A percentile compares a stretch with the other conserved stretches of the same genome.
Evolutionary conservation across 2,888 invertebrate species (phyloP).

Genomic region (Achlya flavicornis): DNA sequence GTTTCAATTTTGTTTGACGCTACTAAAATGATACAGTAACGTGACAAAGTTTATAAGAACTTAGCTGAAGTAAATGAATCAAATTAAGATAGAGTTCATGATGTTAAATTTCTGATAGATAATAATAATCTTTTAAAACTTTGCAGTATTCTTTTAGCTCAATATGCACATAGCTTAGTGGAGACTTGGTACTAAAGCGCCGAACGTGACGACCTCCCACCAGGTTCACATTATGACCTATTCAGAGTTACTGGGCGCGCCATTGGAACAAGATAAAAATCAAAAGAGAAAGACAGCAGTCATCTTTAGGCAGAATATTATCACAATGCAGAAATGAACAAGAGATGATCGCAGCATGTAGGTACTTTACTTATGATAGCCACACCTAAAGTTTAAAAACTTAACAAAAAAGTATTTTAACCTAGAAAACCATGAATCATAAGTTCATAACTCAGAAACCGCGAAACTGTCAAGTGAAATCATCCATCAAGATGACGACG

Average conservation of each 20-base stretch:
- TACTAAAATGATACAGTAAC: not conserved
- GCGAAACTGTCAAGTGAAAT: slow-evolving; percentile 47
- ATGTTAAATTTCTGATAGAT: too few relatives aligned
- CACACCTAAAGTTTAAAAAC: slow-evolving; percentile 16
- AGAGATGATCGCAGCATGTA: not conserved
- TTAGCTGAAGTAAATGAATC: not conserved
- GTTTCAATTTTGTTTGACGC: not conserved
- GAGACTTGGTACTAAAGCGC: too few relatives aligned
- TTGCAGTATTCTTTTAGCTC: too few relatives aligned
- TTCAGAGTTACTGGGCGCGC: too few relatives aligned
- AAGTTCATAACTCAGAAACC: slow-evolving; percentile 33
- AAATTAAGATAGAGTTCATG: not conserved
- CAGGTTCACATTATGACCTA: too few relatives aligned
- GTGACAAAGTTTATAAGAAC: not conserved
- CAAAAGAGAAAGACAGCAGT: too few relatives aligned
- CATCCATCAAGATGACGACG: slow-evolving; percentile 55
- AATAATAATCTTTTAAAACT: too few relatives aligned
- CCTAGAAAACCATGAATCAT: slow-evolving; percentile 32
- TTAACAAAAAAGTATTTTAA: slow-evolving; percentile 24
- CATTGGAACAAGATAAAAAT: too few relatives aligned
- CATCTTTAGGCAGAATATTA: not conserved
- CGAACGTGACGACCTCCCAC: too few relatives aligned
- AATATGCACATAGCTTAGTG: too few relatives aligned
- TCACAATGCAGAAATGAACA: too few relatives aligned
- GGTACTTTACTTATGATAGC: not conserved